Base-by-base conservation (phyloP, 2,888 invertebrate genomes). In the Clusia tigrina region DNA sequence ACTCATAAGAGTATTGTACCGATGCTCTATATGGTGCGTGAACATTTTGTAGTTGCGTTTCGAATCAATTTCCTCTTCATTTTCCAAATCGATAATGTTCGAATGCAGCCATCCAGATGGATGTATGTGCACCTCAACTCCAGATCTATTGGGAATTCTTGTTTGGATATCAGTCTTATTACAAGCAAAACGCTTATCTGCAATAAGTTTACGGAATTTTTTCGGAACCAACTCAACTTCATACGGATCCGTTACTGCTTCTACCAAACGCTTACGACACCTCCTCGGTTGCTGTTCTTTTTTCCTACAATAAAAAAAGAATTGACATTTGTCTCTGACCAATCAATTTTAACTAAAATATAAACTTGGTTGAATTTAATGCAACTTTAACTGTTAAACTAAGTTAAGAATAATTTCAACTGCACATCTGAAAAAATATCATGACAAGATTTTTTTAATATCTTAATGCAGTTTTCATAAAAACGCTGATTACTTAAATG, bases 41-140 rank as follows among this genome's bases (percentile, higher is more conserved):
- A 79, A 82, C 17, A 82, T 54, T 60, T 78, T 79, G 52, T 81
- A 83, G 57, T 81, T 80, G 25, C 78, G 73, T 59, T 83, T 83
- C 0, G 80, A 79, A 55, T 83, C 83, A 17, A 67, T 59, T 18
- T 81, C 81, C 15, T 75, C 74, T 2, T 79, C 78, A 66, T 81
- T 81, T 6, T 76, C 77, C 0, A 78, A 74, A 57, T 82, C 81
- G 18, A 81, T 69, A n/a, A 83, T 76, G 3, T 68, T 62, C 0
- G 81, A 77, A 66, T 77, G 60, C 12, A 69, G 67, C 81, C 81
- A 83, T 2, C 75, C 65, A 15, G 75, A 67, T 9, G 81, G 77
- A 60, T 80, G 77, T 55, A 76, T 72, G 46, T 61, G 62, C 2
- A 6, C 20, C 22, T 48, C 20, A 1, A 65, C 22, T 15, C 25